phyloP scores from a whole-genome alignment of 92 coral and sea anemone species.

The Porites rus region DNA sequence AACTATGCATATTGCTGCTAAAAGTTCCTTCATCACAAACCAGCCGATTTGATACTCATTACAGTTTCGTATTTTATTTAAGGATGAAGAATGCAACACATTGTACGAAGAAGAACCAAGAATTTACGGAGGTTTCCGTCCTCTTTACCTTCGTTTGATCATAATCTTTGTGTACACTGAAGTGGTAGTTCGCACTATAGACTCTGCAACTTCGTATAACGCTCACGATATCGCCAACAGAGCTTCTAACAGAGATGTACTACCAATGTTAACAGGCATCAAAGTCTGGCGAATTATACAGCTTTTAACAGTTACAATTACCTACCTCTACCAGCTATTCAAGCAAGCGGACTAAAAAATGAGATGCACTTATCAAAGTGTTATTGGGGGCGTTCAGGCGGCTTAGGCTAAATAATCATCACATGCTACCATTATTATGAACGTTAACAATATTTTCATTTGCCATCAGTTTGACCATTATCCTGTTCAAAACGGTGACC shows the following conservation, averaged over 20 bases:
- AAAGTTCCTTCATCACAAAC: no score
- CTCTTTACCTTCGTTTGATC: conserved; percentile 74
- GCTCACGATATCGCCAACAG: conserved; percentile 29
- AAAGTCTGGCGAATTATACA: conserved; percentile 83
- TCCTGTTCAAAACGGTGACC: no score
- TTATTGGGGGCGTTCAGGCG: no score
- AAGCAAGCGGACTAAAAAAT: not conserved
- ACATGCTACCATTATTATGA: no score
- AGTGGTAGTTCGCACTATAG: conserved; percentile 78
- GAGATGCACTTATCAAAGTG: not conserved
- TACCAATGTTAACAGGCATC: conserved; percentile 46
- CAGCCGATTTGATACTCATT: not conserved
- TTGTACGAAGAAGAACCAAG: conserved; percentile 6
- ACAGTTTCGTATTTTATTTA: not conserved
- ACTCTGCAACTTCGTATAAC: conserved; percentile 51
- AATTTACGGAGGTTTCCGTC: conserved; percentile 30
- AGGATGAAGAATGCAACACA: conserved; percentile 28
- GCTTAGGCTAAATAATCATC: no score
- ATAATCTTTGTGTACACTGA: conserved; percentile 87
- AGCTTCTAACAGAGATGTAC: conserved; percentile 22
- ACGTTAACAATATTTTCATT: no score
- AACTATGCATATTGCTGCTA: no score
- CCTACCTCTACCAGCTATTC: conserved; percentile 66
- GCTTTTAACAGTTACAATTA: conserved; percentile 54
- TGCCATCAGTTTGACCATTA: no score